Conservation (phyloP, 2,113 vertebrate genomes). For the Microtus pennsylvanicus region DNA sequence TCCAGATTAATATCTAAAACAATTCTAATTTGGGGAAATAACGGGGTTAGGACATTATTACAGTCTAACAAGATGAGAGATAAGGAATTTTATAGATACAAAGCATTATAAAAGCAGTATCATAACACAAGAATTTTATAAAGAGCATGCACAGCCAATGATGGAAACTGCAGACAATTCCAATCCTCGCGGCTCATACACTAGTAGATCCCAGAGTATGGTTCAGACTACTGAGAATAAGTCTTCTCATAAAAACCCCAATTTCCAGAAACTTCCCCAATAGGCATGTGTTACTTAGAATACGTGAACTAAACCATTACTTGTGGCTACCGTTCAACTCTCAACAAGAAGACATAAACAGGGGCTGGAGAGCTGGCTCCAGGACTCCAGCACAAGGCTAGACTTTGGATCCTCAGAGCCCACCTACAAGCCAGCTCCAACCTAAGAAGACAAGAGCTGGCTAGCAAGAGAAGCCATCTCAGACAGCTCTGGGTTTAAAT, state of each 20-base stretch:
- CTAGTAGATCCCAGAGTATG: background rate
- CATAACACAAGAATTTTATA: constrained; percentile 13
- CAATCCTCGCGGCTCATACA: background rate
- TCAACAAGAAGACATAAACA: background rate
- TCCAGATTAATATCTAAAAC: constrained; percentile 49
- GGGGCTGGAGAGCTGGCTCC: background rate
- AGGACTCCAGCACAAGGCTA: too few relatives aligned
- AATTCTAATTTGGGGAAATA: constrained; percentile 38
- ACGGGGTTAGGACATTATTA: background rate
- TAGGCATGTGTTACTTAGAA: background rate
- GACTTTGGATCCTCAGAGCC: background rate
- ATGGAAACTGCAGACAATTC: constrained; percentile 1
- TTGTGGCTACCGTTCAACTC: background rate
- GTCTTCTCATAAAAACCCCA: constrained; percentile 22
- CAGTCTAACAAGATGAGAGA: constrained; percentile 9
- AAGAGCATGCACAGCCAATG: constrained; percentile 21
- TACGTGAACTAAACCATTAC: background rate
- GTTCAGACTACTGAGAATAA: background rate
- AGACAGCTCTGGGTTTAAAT: background rate
- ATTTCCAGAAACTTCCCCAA: background rate
- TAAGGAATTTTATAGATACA: constrained; percentile 24
- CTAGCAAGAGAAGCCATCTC: background rate
- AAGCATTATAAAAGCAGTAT: constrained; percentile 33
- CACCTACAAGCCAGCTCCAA: background rate
- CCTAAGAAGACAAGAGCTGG: background rate